phyloP scores from a whole-genome alignment of 2,113 vertebrate genomes.

The Peucedramus taeniatus region DNA sequence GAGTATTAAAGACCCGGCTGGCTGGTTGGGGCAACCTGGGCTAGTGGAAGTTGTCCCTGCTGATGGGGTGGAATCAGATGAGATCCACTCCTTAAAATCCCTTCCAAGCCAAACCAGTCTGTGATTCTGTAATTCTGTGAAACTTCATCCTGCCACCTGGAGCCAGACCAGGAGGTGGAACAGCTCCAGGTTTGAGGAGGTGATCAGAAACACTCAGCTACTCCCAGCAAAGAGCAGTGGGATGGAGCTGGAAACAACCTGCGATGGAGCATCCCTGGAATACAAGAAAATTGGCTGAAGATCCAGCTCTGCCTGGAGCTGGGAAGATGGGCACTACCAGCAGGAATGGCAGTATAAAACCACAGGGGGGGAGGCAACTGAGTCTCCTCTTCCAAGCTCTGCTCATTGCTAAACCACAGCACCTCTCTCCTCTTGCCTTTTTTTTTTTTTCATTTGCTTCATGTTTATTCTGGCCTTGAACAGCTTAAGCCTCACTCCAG shows the following conservation, averaged over 20 bases:
- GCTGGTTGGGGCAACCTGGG: background rate
- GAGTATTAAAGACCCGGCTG: background rate
- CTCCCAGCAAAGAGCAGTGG: background rate
- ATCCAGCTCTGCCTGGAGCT: background rate
- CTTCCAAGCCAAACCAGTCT: background rate
- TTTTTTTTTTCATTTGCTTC: background rate
- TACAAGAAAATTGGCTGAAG: background rate
- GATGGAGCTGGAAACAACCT: background rate
- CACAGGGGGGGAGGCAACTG: background rate
- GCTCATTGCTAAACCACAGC: slow-evolving; percentile 21
- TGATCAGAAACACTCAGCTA: slow-evolving; percentile 23
- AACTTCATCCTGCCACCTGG: slow-evolving; percentile 46
- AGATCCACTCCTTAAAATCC: background rate
- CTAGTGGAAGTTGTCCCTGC: background rate
- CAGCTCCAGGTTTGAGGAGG: background rate
- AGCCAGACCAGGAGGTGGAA: slow-evolving; percentile 22
- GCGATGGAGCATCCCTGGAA: background rate
- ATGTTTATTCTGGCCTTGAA: slow-evolving; percentile 47
- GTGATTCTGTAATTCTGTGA: background rate
- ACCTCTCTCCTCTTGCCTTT: background rate
- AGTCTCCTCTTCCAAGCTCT: slow-evolving; percentile 17
- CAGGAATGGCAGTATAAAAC: background rate
- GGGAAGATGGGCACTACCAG: slow-evolving; percentile 4
- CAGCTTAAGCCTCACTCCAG: slow-evolving; percentile 30
- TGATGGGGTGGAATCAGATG: background rate